Percentiles rank a stretch among this genome's conserved stretches.
These are phyloP conservation scores for Glaucopsyche alexis DNA, from an alignment of 2,888 invertebrate genomes.

Conservation along the genomic window DNA sequence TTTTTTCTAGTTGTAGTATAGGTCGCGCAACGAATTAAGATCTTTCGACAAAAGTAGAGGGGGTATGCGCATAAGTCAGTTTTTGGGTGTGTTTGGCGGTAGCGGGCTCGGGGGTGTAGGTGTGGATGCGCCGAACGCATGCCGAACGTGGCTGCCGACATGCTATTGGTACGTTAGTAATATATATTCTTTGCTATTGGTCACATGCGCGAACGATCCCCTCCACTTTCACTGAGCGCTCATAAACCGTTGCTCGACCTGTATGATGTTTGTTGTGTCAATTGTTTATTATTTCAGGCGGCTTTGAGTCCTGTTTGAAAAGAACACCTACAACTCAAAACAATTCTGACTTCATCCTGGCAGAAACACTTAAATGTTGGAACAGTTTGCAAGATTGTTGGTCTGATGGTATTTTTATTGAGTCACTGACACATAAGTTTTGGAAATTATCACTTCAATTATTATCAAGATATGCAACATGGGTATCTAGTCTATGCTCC, in stretches of 20 bases:
- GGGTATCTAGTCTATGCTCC: constrained; percentile 77
- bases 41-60: too few species aligned
- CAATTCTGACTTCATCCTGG: constrained; percentile 66
- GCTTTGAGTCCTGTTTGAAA: constrained; percentile 64
- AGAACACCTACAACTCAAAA: constrained; percentile 53
- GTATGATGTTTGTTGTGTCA: neutral
- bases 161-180: too few species aligned
- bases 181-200: too few species aligned
- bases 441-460: constrained; percentile 94
- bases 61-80: too few species aligned
- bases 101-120: too few species aligned
- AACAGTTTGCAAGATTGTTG: constrained; percentile 82
- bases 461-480: constrained; percentile 88
- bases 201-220: too few species aligned
- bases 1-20: neutral
- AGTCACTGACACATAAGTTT: constrained; percentile 89
- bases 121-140: too few species aligned
- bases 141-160: too few species aligned
- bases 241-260: too few species aligned
- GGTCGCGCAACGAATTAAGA: too few species aligned
- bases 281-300: constrained; percentile 52
- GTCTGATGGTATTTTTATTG: constrained; percentile 88
- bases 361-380: constrained; percentile 75
- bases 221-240: too few species aligned
- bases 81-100: too few species aligned